phyloP scores from a whole-genome alignment of 2,113 vertebrate species.

The Saimiri boliviensis region DNA sequence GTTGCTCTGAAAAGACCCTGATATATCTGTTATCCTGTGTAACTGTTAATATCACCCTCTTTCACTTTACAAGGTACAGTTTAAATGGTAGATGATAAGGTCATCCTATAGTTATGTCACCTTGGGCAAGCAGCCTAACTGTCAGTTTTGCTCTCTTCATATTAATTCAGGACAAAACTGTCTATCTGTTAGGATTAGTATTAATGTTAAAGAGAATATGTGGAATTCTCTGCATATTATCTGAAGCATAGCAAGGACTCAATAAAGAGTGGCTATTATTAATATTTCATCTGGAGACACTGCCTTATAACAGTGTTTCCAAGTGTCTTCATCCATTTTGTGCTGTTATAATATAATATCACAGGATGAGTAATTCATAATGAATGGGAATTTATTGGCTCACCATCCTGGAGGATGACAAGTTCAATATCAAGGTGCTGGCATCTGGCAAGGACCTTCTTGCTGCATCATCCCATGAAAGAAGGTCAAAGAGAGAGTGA shows the following conservation, averaged over 20 bases:
- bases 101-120: not conserved
- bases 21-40: not conserved
- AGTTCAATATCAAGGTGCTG: not conserved
- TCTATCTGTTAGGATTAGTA: not conserved
- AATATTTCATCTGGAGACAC: not conserved
- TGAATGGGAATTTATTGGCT: not conserved
- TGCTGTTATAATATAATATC: not conserved
- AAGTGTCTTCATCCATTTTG: not conserved
- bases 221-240: not conserved
- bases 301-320: not conserved
- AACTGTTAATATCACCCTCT: not conserved
- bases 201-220: not conserved
- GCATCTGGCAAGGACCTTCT: not conserved
- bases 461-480: not conserved
- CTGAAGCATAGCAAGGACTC: not conserved
- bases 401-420: not conserved
- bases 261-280: not conserved
- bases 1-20: not conserved
- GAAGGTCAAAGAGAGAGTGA: not conserved
- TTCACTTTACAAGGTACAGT: not conserved
- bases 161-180: not conserved
- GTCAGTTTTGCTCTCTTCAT: not conserved
- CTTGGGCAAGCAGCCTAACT: not conserved
- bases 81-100: not conserved
- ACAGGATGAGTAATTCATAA: not conserved